These are phyloP conservation scores for Portunus trituberculatus DNA, from an alignment of 1,140 invertebrate species.

Conservation along the genomic window DNA sequence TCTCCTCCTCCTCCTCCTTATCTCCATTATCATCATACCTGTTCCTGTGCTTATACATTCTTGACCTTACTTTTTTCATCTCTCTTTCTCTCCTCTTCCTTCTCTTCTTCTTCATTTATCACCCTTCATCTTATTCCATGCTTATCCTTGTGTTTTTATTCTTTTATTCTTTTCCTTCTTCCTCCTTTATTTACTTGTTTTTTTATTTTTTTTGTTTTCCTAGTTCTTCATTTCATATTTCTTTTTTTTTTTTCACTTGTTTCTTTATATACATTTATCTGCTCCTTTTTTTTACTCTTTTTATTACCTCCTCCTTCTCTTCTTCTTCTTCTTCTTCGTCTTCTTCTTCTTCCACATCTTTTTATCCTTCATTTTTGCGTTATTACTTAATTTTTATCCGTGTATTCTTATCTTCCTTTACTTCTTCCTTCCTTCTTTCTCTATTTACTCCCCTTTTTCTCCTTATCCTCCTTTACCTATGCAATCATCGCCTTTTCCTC, in stretches of 20 bases:
- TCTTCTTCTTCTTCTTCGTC: background rate
- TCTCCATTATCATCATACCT: too few species aligned
- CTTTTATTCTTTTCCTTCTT: background rate
- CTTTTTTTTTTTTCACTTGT: too few species aligned
- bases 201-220: background rate
- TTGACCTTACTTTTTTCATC: background rate
- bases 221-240: too few species aligned
- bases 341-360: too few species aligned
- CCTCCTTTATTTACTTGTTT: background rate
- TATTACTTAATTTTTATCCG: too few species aligned
- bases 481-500: too few species aligned
- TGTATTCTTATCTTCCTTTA: background rate
- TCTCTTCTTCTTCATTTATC: background rate
- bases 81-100: background rate
- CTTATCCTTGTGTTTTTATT: too few species aligned
- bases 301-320: background rate
- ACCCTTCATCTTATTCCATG: background rate
- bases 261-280: too few species aligned
- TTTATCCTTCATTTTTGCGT: too few species aligned
- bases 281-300: too few species aligned
- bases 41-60: background rate
- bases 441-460: too few species aligned
- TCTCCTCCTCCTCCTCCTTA: background rate
- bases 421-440: background rate
- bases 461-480: too few species aligned